Percentiles rank a stretch among this genome's conserved stretches.
phyloP scores from a whole-genome alignment of 2,888 invertebrate genomes.

The Athetis lepigone region DNA sequence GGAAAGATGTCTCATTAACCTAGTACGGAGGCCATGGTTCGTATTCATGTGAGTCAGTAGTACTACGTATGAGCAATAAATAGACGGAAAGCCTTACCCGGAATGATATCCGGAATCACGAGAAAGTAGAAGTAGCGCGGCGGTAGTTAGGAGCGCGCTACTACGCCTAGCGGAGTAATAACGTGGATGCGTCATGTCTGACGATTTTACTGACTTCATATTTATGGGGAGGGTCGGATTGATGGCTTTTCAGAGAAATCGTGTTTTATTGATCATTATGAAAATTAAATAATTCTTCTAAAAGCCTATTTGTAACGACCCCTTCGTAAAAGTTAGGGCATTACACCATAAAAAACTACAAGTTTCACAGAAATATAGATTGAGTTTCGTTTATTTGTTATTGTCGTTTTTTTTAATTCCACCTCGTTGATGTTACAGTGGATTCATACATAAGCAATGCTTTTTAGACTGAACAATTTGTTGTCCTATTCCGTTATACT shows the following conservation, averaged over 20 bases:
- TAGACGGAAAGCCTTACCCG: conserved; percentile 83
- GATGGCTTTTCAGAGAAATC: conserved; percentile 32
- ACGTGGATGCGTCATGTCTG: conserved; percentile 61
- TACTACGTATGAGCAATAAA: conserved; percentile 80
- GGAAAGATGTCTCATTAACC: conserved; percentile 71
- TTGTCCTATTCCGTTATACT: no score
- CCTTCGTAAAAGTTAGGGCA: not conserved
- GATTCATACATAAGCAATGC: no score
- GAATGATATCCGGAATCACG: conserved; percentile 81
- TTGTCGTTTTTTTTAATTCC: not conserved
- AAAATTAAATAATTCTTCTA: conserved; percentile 8
- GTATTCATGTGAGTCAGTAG: conserved; percentile 71
- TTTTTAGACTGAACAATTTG: no score
- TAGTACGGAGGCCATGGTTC: conserved; percentile 69
- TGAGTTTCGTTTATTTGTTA: not conserved
- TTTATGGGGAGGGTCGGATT: conserved; percentile 53
- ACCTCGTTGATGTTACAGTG: no score
- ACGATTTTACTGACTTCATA: conserved; percentile 59
- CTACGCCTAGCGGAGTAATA: conserved; percentile 63
- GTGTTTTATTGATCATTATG: conserved; percentile 15
- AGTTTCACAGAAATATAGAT: no score
- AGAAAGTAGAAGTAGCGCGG: conserved; percentile 60
- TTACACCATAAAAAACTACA: not conserved
- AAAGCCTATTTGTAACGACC: not conserved
- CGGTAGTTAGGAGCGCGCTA: conserved; percentile 58